Base-by-base conservation (phyloP, 2,113 vertebrate genomes). In the Asarcornis scutulata region DNA sequence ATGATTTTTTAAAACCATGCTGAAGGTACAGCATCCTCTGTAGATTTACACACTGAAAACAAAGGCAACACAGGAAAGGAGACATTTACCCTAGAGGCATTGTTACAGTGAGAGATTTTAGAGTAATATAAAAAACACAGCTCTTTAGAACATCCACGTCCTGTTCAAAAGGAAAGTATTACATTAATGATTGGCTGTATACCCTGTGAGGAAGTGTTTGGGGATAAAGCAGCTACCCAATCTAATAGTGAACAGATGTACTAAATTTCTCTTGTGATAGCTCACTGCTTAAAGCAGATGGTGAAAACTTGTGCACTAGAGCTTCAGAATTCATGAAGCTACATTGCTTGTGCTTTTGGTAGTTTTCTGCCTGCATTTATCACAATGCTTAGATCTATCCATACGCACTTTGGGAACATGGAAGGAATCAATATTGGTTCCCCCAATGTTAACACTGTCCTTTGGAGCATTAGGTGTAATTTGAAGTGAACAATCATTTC, bases 121-220 rank as follows among this genome's bases (percentile, higher is more conserved):
- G 59, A 86, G 5, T 76, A 96, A 76, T 2, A 69, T 22, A 23
- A 81, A 85, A 94, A 71, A 4, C 18, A 55, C 23, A 71, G 12
- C 18, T 89, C 27, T 77, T 89, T 48, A 72, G 46, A 93, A 58
- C 32, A 64, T 69, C 66, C 69, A 77, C 1, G 1, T 91, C 42
- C 42, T 73, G 20, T 84, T 87, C 71, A 78, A 91, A 94, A 80
- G 20, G 62, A 91, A 91, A 88, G 13, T 73, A 86, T 82, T 83
- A 91, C 3, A 4, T 60, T 93, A 92, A 91, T 85, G 63, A 71
- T 71, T 0, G 4, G 66, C 59, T 91, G 34, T 79, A 67, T 72
- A 87, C 18, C 20, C 63, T 83, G 21, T 89, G 60, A 94, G 80
- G 71, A 91, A 83, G 50, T 91, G 69, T 93, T 78, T 81, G 11